phyloP scores from a whole-genome alignment of 2,888 invertebrate species.

The Eustalomyia histrio region DNA sequence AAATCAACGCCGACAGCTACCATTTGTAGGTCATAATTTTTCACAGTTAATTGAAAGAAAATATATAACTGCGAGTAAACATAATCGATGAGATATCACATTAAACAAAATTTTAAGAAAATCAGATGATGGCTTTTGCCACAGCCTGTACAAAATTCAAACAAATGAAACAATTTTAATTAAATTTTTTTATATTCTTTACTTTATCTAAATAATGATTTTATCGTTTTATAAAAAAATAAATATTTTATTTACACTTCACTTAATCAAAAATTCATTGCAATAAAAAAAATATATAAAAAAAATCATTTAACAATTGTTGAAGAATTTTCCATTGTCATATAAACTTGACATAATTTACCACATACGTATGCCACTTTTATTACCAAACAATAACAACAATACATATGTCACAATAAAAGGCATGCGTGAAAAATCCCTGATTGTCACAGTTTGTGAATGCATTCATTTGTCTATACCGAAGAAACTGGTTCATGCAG shows the following conservation, averaged over 20 bases:
- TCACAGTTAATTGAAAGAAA: no score
- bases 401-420: constrained; percentile 4
- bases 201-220: constrained; percentile 4
- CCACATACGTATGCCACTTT: constrained; percentile 39
- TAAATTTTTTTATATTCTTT: constrained; percentile 2
- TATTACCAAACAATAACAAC: no score
- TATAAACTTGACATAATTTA: constrained; percentile 54
- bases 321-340: constrained; percentile 35
- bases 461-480: no score
- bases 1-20: no score
- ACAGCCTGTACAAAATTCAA: no score
- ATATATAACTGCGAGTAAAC: no score
- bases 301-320: constrained; percentile 37
- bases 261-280: constrained; percentile 9
- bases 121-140: no score
- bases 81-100: no score
- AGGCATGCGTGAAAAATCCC: constrained; percentile 38
- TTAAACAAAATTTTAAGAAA: no score
- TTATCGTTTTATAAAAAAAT: constrained; percentile 9
- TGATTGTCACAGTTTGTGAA: constrained; percentile 45
- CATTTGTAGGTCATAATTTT: no score
- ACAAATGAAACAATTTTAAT: constrained; percentile 2
- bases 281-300: constrained; percentile 2
- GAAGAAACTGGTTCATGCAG: no score
- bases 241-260: constrained; percentile 34